Percentiles rank a stretch among this genome's conserved stretches.
Conservation (phyloP, 2,797 vertebrate genomes). For the Sebastes taczanowskii region DNA sequence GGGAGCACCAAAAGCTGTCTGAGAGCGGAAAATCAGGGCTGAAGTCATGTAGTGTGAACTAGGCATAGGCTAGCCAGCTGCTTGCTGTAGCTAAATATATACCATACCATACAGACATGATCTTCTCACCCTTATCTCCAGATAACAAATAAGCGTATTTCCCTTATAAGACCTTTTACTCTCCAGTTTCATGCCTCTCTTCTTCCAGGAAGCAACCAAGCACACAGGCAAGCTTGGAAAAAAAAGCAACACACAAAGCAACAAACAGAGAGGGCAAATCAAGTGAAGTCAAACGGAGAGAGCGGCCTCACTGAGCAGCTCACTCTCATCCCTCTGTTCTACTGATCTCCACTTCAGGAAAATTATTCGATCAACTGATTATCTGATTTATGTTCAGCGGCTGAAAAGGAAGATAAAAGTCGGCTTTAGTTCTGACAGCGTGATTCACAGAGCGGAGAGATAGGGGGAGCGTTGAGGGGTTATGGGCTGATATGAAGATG, state of each 20-base stretch:
- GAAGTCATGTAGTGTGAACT: no score
- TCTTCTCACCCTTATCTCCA: neutral
- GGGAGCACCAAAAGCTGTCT: no score
- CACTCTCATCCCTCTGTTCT: slow-evolving; percentile 25
- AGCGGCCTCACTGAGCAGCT: slow-evolving; percentile 11
- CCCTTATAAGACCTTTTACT: no score
- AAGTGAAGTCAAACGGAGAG: slow-evolving; percentile 18
- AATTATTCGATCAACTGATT: slow-evolving; percentile 63
- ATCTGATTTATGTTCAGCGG: slow-evolving; percentile 59
- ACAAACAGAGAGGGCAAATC: neutral
- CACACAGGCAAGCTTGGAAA: neutral
- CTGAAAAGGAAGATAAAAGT: slow-evolving; percentile 54
- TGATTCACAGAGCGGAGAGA: slow-evolving; percentile 23
- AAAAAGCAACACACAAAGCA: neutral
- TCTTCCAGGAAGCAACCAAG: neutral
- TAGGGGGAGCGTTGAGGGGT: neutral
- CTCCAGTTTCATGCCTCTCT: neutral
- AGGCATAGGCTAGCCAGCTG: neutral
- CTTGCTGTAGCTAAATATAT: neutral
- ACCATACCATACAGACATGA: neutral
- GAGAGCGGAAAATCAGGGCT: no score
- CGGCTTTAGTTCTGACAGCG: slow-evolving; percentile 31
- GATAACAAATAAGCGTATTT: neutral
- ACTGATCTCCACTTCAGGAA: slow-evolving; percentile 57
- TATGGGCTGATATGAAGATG: slow-evolving; percentile 29